Evolutionary conservation across 2,113 vertebrate species (phyloP).

Genomic region (Pomatorhinus ruficollis): DNA sequence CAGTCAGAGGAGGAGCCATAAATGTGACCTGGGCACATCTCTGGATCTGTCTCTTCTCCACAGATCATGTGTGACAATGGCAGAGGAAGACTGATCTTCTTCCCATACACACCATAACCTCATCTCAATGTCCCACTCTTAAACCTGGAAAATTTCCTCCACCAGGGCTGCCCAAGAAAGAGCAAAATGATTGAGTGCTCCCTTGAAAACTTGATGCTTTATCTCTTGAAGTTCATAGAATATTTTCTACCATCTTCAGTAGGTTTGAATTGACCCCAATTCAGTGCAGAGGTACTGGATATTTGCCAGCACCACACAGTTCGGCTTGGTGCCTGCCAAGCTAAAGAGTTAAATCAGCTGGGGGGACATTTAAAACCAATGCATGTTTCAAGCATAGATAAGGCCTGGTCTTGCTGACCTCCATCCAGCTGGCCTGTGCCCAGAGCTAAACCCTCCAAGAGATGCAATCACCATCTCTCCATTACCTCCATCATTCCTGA

Average conservation of each 20-base stretch:
- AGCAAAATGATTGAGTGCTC: neutral
- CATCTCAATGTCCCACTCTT: neutral
- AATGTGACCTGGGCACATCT: neutral
- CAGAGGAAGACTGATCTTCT: neutral
- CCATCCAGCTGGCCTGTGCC: neutral
- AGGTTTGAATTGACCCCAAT: neutral
- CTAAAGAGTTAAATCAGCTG: conserved; percentile 2
- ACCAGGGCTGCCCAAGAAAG: neutral
- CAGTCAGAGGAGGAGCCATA: neutral
- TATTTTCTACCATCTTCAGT: neutral
- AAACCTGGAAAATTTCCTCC: neutral
- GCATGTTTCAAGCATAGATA: neutral
- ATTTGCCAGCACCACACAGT: neutral
- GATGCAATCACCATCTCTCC: neutral
- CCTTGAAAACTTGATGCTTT: neutral
- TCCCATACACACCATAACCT: neutral
- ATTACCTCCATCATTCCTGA: neutral
- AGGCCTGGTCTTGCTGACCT: neutral
- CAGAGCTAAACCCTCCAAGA: neutral
- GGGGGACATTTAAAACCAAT: conserved; percentile 4
- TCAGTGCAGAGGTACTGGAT: neutral
- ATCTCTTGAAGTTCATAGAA: neutral
- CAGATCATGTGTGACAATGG: neutral
- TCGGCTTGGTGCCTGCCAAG: neutral
- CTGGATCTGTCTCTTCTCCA: neutral